phyloP scores from a whole-genome alignment of 1,140 invertebrate species.

The Zaprionus kolodkinae region DNA sequence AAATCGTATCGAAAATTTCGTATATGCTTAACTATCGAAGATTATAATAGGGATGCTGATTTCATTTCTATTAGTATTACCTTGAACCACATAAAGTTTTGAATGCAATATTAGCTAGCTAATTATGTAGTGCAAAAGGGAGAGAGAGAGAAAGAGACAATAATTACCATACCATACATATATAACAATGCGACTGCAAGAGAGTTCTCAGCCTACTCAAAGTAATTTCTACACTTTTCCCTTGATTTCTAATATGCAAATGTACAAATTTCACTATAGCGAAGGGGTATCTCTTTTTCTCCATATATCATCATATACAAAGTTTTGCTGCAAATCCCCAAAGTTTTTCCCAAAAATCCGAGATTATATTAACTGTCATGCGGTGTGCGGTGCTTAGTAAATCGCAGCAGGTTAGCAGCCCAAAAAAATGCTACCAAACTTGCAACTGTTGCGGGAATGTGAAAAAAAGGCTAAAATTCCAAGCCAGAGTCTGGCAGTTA shows the following conservation, averaged over 20 bases:
- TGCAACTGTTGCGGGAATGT: conserved; percentile 22
- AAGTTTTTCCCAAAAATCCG: neutral
- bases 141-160: conserved; percentile 8
- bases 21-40: neutral
- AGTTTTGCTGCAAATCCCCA: neutral
- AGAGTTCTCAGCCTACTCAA: conserved; percentile 18
- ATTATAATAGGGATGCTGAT: neutral
- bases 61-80: conserved; percentile 13
- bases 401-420: conserved; percentile 57
- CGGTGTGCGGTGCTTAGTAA: conserved; percentile 45
- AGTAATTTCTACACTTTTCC: conserved; percentile 14
- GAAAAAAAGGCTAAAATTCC: conserved; percentile 43
- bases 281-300: neutral
- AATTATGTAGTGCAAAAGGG: conserved; percentile 31
- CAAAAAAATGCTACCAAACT: conserved; percentile 16
- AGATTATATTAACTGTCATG: conserved; percentile 7
- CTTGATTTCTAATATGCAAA: conserved; percentile 23
- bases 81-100: conserved; percentile 27
- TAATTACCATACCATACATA: neutral
- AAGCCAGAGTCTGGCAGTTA: conserved; percentile 39
- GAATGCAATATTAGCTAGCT: conserved; percentile 42
- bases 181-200: conserved; percentile 11
- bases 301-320: neutral
- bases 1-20: neutral
- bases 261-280: conserved; percentile 9